phyloP scores from a whole-genome alignment of 2,797 vertebrate species.

The Brachymystax lenok region DNA sequence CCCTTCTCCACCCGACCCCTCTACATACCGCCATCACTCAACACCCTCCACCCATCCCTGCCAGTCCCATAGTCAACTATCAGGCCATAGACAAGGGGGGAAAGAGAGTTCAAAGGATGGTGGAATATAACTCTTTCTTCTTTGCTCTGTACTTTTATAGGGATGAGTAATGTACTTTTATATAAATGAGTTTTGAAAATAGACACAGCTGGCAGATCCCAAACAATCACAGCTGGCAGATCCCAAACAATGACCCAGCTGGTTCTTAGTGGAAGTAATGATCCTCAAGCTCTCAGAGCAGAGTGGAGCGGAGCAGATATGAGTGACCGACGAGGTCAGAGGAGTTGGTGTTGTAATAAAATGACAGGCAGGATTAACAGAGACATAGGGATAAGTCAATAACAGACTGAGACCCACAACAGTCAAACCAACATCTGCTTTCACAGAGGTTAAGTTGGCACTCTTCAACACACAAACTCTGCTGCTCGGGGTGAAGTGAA shows the following conservation, averaged over 20 bases:
- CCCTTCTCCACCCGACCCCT: too few relatives aligned
- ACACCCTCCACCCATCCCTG: too few relatives aligned
- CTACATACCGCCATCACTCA: too few relatives aligned
- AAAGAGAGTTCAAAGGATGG: conserved; percentile 66
- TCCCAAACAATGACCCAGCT: conserved; percentile 77
- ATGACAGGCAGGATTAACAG: conserved; percentile 64
- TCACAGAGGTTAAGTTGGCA: conserved; percentile 25
- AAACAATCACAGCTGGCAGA: conserved; percentile 68
- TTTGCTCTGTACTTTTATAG: conserved; percentile 57
- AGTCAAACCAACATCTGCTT: conserved; percentile 51
- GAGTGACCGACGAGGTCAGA: conserved; percentile 38
- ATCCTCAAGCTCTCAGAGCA: conserved; percentile 52
- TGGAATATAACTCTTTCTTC: conserved; percentile 70
- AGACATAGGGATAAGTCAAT: conserved; percentile 36
- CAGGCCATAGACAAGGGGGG: not conserved
- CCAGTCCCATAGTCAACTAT: too few relatives aligned
- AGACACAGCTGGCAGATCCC: conserved; percentile 16
- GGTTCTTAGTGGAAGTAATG: conserved; percentile 74
- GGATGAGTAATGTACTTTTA: too few relatives aligned
- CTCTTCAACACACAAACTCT: conserved; percentile 6
- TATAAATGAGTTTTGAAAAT: conserved; percentile 72
- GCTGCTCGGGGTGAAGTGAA: not conserved
- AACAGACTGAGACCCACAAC: conserved; percentile 21
- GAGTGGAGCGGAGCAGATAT: conserved; percentile 35
- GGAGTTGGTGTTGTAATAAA: conserved; percentile 62